Base-by-base conservation (phyloP, 2,113 vertebrate genomes). In the Hystrix brachyura region DNA sequence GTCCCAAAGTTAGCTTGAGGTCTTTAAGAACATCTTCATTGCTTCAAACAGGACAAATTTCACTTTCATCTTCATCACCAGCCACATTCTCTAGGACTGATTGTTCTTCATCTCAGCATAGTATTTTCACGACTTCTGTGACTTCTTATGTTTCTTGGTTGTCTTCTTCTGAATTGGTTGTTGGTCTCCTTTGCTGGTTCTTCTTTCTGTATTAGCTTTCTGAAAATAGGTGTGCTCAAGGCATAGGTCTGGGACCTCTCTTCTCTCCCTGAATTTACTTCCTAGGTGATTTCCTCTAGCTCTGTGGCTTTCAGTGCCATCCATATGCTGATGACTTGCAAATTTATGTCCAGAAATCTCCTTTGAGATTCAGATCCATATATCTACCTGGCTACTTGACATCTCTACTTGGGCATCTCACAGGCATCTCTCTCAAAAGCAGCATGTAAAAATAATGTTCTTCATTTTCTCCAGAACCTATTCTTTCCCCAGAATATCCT, bases 331-430 rank as follows among this genome's bases (percentile, higher is more conserved):
- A 82, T 78, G 19, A 74, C 27, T 79, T 84, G n/a, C 3, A 43
- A 8, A 81, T 69, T 64, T 71, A 55, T 87, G 53, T 72, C 51
- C 48, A 83, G 67, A 96, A 96, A 32, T 74, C 43, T 86, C 80
- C 62, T 80, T 64, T 81, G 81, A 88, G 76, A 94, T 65, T 87
- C 80, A 87, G 53, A 71, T 10, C 38, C 32, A 0, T 62, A 6
- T 57, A 95, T 65, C 38, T n/a, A 86, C 65, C 53, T 86, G 76
- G 72, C 53, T 74, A 55, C 59, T 88, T 95, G 95, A 80, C 57
- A 64, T 67, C 51, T 67, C 43, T 85, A 9, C 60, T 29, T 86
- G 82, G 60, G 55, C 65, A 14, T 87, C 74, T 95, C 27, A 60
- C 5, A 51, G 55, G 1, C 67, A 80, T 92, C 78, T 55, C 43